Conservation (phyloP, 1,140 invertebrate genomes). For the Calliopsis andreniformis region DNA sequence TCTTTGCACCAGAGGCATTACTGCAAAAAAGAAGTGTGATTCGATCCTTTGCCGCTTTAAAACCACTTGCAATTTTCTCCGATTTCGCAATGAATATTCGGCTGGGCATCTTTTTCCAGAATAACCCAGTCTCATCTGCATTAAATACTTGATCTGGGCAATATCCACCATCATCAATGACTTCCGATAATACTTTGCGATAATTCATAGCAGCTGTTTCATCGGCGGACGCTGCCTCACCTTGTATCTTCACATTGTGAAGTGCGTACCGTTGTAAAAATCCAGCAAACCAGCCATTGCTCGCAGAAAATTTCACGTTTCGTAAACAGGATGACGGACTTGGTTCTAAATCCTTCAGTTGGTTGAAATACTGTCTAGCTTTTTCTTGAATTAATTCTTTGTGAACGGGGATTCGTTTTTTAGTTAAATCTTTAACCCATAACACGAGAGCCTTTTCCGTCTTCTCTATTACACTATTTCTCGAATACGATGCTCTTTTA, state of each 20-base stretch:
- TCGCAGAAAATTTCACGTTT: conserved; percentile 30
- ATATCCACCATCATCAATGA: conserved; percentile 41
- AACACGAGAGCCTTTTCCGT: conserved; percentile 46
- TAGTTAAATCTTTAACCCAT: conserved; percentile 41
- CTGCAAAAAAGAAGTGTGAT: conserved; percentile 23
- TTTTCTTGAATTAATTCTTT: conserved; percentile 35
- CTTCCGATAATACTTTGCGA: conserved; percentile 28
- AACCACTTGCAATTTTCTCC: conserved; percentile 59
- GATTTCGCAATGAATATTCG: conserved; percentile 56
- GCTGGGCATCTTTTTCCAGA: conserved; percentile 64
- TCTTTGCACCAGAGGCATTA: conserved; percentile 36
- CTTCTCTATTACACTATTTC: conserved; percentile 47
- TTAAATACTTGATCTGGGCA: conserved; percentile 42
- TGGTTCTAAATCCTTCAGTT: conserved; percentile 34
- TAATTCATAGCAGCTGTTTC: conserved; percentile 24
- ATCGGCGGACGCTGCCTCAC: conserved; percentile 32
- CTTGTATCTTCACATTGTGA: conserved; percentile 36
- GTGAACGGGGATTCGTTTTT: conserved; percentile 25
- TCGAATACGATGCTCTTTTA: conserved; percentile 22
- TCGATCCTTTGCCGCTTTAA: conserved; percentile 64
- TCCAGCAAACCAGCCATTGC: conserved; percentile 28
- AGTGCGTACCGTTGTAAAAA: conserved; percentile 15
- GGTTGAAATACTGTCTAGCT: conserved; percentile 32
- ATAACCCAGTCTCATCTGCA: conserved; percentile 49
- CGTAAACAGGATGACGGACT: conserved; percentile 15